A percentile compares a stretch with the other conserved stretches of the same genome.
Evolutionary conservation across 1,140 invertebrate species (phyloP).

Genomic region (Drosophila repletoides): DNA sequence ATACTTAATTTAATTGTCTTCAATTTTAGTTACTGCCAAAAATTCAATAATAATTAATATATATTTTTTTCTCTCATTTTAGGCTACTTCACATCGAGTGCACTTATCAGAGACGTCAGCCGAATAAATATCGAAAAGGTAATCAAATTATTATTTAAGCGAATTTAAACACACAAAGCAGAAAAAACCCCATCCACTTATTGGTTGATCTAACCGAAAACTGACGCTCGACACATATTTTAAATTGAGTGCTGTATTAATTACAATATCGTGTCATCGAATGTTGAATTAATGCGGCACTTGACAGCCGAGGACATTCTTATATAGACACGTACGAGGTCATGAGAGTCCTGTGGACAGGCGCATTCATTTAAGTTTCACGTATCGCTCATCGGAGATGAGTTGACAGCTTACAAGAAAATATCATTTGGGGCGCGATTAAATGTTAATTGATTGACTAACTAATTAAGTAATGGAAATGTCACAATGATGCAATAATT

Average conservation of each 20-base stretch:
- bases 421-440: constrained; percentile 57
- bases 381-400: constrained; percentile 2
- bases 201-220: constrained; percentile 5
- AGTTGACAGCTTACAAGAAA: constrained; percentile 54
- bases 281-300: constrained; percentile 24
- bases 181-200: too few relatives aligned
- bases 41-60: neutral
- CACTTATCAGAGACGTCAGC: constrained; percentile 32
- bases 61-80: constrained; percentile 40
- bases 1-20: too few relatives aligned
- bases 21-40: neutral
- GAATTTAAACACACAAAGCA: neutral
- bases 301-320: neutral
- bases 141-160: constrained; percentile 60
- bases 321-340: neutral
- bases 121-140: constrained; percentile 50
- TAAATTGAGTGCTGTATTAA: constrained; percentile 24
- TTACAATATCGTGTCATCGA: constrained; percentile 27
- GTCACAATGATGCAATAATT: neutral
- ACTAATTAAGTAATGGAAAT: constrained; percentile 44
- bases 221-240: constrained; percentile 5
- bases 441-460: constrained; percentile 12
- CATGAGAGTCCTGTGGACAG: neutral
- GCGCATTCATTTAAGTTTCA: neutral
- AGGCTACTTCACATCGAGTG: constrained; percentile 29